Percentiles rank a stretch among this genome's conserved stretches.
phyloP scores from a whole-genome alignment of 2,797 vertebrate species.

The Acipenser transmontanus region DNA sequence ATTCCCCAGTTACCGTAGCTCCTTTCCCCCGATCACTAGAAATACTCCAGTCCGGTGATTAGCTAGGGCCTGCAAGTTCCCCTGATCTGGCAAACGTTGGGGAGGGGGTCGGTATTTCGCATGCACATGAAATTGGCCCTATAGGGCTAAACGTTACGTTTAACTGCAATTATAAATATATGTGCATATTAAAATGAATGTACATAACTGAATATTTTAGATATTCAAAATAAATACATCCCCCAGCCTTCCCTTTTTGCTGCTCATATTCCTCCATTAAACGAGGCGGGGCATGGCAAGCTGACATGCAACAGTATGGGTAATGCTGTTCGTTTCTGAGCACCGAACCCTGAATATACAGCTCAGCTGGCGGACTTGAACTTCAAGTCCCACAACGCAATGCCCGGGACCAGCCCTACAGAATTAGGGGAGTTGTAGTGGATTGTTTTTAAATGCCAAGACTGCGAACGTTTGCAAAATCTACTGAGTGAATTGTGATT shows the following conservation, averaged over 20 bases:
- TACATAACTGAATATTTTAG: slow-evolving; percentile 10
- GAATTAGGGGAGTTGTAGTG: slow-evolving; percentile 30
- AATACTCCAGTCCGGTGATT: slow-evolving; percentile 37
- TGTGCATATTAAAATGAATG: not conserved
- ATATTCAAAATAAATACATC: slow-evolving; percentile 6
- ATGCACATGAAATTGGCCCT: slow-evolving; percentile 22
- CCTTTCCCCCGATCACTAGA: slow-evolving; percentile 2
- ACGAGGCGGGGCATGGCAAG: slow-evolving; percentile 43
- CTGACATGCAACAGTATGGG: slow-evolving; percentile 52
- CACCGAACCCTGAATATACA: not conserved
- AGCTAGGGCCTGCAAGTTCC: slow-evolving; percentile 36
- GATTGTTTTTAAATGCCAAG: not conserved
- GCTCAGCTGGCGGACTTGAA: slow-evolving; percentile 12
- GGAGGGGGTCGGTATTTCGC: slow-evolving; percentile 41
- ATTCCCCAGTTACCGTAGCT: not conserved
- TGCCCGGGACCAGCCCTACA: slow-evolving; percentile 15
- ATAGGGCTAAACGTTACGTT: slow-evolving; percentile 16
- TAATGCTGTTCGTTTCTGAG: slow-evolving; percentile 29
- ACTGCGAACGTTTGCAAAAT: too few relatives aligned
- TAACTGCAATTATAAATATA: slow-evolving; percentile 28
- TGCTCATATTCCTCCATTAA: slow-evolving; percentile 50
- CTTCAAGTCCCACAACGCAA: slow-evolving; percentile 41
- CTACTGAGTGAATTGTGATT: too few relatives aligned
- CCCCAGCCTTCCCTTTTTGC: slow-evolving; percentile 30
- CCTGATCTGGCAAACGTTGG: slow-evolving; percentile 27